A percentile compares a stretch with the other conserved stretches of the same genome.
These are phyloP conservation scores for Oedothorax gibbosus DNA, from an alignment of 1,140 invertebrate genomes.

Conservation along the genomic window DNA sequence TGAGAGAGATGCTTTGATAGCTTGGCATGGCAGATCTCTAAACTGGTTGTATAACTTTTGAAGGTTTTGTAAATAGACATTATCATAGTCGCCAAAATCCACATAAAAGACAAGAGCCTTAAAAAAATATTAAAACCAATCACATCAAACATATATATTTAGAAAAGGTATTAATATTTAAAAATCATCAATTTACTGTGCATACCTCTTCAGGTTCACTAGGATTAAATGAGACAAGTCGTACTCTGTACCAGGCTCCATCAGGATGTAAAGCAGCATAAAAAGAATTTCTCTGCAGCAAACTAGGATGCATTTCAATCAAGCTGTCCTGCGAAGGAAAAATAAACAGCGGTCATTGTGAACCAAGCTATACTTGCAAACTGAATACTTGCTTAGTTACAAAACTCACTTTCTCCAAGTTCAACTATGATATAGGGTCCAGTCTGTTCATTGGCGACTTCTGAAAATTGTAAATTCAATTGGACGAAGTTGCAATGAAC, in stretches of 20 bases:
- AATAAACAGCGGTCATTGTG: not conserved
- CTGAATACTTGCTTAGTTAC: too few relatives aligned
- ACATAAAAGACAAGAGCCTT: conserved; percentile 45
- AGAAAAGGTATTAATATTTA: not conserved
- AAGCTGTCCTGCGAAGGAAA: conserved; percentile 30
- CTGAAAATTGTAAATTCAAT: too few relatives aligned
- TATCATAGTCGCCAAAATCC: conserved; percentile 41
- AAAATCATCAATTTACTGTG: not conserved
- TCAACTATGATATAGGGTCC: too few relatives aligned
- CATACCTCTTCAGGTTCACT: conserved; percentile 21
- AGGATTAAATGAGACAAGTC: not conserved
- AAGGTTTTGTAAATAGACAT: conserved; percentile 24
- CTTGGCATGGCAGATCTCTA: conserved; percentile 39
- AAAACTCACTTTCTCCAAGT: too few relatives aligned
- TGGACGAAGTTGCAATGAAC: not conserved
- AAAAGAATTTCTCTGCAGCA: conserved; percentile 28
- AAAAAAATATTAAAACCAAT: not conserved
- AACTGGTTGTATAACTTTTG: conserved; percentile 29
- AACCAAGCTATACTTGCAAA: too few relatives aligned
- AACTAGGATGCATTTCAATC: conserved; percentile 31
- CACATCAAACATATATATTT: not conserved
- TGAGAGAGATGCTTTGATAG: conserved; percentile 48
- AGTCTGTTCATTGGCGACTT: too few relatives aligned
- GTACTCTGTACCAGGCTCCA: conserved; percentile 33
- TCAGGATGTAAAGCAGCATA: conserved; percentile 51